Base-by-base conservation (phyloP, 2,113 vertebrate species). In the Ailurus styani region DNA sequence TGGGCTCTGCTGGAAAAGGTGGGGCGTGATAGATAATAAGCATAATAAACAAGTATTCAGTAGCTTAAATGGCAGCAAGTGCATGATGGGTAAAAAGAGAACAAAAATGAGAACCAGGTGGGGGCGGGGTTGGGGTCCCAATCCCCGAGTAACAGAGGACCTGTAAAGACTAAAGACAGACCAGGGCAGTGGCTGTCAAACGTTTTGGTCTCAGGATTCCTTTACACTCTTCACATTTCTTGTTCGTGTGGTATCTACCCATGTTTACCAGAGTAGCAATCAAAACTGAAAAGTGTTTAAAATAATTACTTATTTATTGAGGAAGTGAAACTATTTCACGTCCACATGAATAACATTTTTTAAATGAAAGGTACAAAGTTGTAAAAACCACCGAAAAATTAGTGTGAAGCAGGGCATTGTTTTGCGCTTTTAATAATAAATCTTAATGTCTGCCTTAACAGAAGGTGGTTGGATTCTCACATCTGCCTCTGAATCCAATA, bases 111-210 rank as follows among this genome's bases (percentile, higher is more conserved):
- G 47, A 77, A 20, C 12, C 27, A 70, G 25, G 42, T 2, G 7
- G 21, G 37, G 29, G 21, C 21, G 14, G 37, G 17, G 4, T 4
- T 17, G 66, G 17, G 3, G 9, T 68, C 31, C 1, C 1, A 27
- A 47, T 29, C 1, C 17, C 8, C 8, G 25, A 66, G 5, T 7
- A 45, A 29, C 60, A 13, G 34, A 83, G 23, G n/a, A 6, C 10
- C 27, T 31, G 18, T 7, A 14, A 9, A 62, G 72, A 18, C 3
- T 7, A 14, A 9, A 62, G 72, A 18, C 3, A 12, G 3, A 7
- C 66, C 78, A 2, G 3, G 9, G 13, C 13, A 4, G 10, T 10
- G 34, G 3, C 1, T n/a, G 7, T 17, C 66, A 13, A 0, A 6
- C 2, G 2, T 12, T 34, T 52, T 62, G 34, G 17, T 34, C 64